Conservation (phyloP, 2,113 vertebrate species). For the Hystrix cristata region DNA sequence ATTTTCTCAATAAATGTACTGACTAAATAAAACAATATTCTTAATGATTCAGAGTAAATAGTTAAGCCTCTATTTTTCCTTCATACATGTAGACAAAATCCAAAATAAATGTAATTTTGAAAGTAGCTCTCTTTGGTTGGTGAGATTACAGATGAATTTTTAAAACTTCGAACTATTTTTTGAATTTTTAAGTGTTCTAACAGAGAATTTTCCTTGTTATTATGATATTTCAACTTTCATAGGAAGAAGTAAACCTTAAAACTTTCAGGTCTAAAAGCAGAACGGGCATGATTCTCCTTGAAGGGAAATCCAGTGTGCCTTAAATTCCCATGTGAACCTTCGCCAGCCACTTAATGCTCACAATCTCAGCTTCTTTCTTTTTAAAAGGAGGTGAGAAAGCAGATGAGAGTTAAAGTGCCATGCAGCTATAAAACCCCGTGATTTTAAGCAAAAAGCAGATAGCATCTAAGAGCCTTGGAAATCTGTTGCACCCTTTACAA, state of each 20-base stretch:
- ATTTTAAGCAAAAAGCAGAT: not conserved
- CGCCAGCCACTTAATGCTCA: not conserved
- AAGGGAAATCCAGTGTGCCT: not conserved
- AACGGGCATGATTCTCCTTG: not conserved
- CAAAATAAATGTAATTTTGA: not conserved
- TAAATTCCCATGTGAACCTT: not conserved
- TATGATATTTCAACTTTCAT: conserved; percentile 10
- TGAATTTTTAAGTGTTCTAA: not conserved
- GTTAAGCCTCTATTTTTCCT: not conserved
- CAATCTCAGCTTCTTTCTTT: not conserved
- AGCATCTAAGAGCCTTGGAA: conserved; percentile 61
- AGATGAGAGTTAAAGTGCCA: not conserved
- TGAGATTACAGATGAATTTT: not conserved
- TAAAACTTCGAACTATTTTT: not conserved
- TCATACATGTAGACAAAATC: not conserved
- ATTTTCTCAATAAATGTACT: not conserved
- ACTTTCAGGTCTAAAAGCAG: not conserved
- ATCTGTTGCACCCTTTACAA: conserved; percentile 38
- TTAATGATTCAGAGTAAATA: conserved; percentile 6
- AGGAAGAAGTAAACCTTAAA: not conserved
- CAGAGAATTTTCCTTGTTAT: not conserved
- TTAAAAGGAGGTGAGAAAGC: not conserved
- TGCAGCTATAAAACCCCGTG: not conserved
- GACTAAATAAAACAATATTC: conserved; percentile 6
- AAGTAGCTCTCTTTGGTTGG: not conserved